A percentile compares a stretch with the other conserved stretches of the same genome.
Conservation (phyloP, 2,113 vertebrate species). For the Tupaia tana region DNA sequence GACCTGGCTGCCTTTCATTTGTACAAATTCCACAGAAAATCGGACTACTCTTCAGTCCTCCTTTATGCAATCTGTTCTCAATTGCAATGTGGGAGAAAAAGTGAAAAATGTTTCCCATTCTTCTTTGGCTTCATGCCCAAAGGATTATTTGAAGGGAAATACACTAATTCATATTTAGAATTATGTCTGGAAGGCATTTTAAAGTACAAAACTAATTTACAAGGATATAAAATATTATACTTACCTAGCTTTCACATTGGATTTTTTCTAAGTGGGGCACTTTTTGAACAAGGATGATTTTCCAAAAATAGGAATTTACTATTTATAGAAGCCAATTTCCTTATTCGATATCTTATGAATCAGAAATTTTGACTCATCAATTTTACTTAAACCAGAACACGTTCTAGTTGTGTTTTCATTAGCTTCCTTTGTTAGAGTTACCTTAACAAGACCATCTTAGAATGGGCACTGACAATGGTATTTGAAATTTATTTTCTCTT, state of each 20-base stretch:
- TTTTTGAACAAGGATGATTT: not conserved
- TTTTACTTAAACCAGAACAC: slow-evolving; percentile 36
- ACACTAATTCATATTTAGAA: slow-evolving; percentile 40
- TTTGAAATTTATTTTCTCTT: not conserved
- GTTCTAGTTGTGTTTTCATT: slow-evolving; percentile 21
- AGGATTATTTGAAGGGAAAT: slow-evolving; percentile 24
- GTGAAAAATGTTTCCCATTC: not conserved
- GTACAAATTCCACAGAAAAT: not conserved
- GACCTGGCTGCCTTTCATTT: not conserved
- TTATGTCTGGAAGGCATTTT: not conserved
- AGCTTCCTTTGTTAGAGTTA: slow-evolving; percentile 51
- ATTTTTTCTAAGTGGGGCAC: not conserved
- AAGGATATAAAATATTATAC: not conserved
- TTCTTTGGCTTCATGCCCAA: slow-evolving; percentile 18
- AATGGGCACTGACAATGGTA: slow-evolving; percentile 28
- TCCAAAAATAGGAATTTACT: slow-evolving; percentile 3
- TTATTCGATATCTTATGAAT: slow-evolving; percentile 55
- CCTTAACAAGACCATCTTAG: not conserved
- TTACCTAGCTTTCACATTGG: slow-evolving; percentile 34
- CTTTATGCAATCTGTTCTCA: not conserved
- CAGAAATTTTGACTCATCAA: not conserved
- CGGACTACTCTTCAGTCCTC: not conserved
- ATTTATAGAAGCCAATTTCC: slow-evolving; percentile 46
- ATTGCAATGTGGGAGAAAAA: not conserved
- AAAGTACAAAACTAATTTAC: slow-evolving; percentile 34